phyloP scores from a whole-genome alignment of 1,140 invertebrate genomes.

The Meloidogyne chitwoodi region DNA sequence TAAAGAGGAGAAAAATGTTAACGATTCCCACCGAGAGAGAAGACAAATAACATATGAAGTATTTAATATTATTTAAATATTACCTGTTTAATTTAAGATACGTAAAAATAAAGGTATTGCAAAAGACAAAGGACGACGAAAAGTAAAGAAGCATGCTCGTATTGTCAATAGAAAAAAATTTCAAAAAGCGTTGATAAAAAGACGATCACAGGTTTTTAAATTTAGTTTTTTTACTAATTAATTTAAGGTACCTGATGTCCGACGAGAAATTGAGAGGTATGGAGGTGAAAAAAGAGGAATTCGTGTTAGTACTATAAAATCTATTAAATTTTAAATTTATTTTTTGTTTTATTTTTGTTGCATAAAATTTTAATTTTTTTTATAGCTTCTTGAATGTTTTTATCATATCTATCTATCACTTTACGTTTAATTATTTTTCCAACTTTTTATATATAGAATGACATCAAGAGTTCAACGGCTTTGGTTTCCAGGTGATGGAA shows the following conservation, averaged over 20 bases:
- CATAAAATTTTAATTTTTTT: background rate
- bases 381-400: background rate
- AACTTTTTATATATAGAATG: background rate
- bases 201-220: conserved; percentile 28
- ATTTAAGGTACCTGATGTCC: conserved; percentile 27
- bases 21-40: background rate
- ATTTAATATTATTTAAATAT: background rate
- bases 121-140: conserved; percentile 15
- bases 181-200: conserved; percentile 34
- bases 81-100: conserved; percentile 31
- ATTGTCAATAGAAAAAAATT: conserved; percentile 35
- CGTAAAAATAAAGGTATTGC: conserved; percentile 34
- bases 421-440: background rate
- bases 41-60: conserved; percentile 30
- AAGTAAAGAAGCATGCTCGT: conserved; percentile 27
- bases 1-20: background rate
- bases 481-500: conserved; percentile 51
- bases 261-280: conserved; percentile 28
- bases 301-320: conserved; percentile 21
- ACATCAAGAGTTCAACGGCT: conserved; percentile 5
- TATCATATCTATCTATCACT: background rate
- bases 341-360: background rate
- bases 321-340: conserved; percentile 24
- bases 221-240: background rate
- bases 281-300: conserved; percentile 42